Evolutionary conservation across 2,888 invertebrate genomes (phyloP), one percentile per base, ranked within the genome.

Genomic region (Argyra leucocephala): DNA sequence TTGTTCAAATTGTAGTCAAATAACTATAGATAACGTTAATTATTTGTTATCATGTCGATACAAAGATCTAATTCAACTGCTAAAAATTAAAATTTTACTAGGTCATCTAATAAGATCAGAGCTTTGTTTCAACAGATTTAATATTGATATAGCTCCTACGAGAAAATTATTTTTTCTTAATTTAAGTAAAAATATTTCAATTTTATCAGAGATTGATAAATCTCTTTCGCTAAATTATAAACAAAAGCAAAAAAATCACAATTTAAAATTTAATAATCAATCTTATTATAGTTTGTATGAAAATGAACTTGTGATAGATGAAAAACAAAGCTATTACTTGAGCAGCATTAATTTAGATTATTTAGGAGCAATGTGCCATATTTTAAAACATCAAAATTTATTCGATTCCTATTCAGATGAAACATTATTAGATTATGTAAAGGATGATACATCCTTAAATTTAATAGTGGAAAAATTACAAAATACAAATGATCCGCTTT

Each of bases 291-390:
- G 24, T 26, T 18, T 58, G 12, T 5, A 48, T 48, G 48, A 48
- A 48, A 48, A 48, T 9, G 48, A 48, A 18, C 18, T 18, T n/a
- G 12, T 48, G 2, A 48, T 22, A 22, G 60, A 60, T 4, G 23
- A 22, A 24, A 74, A 71, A 15, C 73, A 71, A 62, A 83, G 84
- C 69, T 85, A 86, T 72, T 81, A 86, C 69, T 82, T 86, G 57
- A 82, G 85, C 70, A 82, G 88, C 70, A 84, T 90, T 71, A 82
- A 87, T 15, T 79, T 83, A 31, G 86, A 86, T 72, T 88, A 89
- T 76, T 80, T 91, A 70, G 87, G 88, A 22, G 91, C 91, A 23
- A 80, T 92, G 69, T 93, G 92, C 78, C 91, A 91, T 77, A 82
- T 88, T 48, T 76, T 91, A 22, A 68, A 63, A 31, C 65, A 66